Evolutionary conservation across 2,888 invertebrate species (phyloP).

Genomic region (Morpho deidamia): DNA sequence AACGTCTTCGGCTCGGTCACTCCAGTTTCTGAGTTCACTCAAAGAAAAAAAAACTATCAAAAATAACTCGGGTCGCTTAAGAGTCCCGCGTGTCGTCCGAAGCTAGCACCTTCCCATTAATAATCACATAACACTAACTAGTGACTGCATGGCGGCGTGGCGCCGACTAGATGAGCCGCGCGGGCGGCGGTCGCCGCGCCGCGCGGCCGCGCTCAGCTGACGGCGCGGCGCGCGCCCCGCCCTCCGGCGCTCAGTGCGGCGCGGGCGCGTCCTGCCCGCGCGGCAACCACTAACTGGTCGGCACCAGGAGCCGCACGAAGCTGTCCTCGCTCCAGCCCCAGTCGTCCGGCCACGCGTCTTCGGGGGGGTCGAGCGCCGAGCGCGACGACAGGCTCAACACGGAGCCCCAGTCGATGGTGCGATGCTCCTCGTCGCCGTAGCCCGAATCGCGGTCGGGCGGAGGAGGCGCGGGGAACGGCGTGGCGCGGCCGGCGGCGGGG

Average conservation of each 20-base stretch:
- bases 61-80: slow-evolving; percentile 76
- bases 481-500: slow-evolving; percentile 80
- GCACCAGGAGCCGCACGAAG: slow-evolving; percentile 85
- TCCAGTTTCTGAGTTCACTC: slow-evolving; percentile 72
- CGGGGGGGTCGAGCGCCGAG: slow-evolving; percentile 90
- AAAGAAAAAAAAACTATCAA: slow-evolving; percentile 77
- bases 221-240: slow-evolving; percentile 53
- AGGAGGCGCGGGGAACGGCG: slow-evolving; percentile 81
- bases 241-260: slow-evolving; percentile 71
- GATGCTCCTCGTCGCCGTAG: slow-evolving; percentile 86
- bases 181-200: slow-evolving; percentile 38
- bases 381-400: slow-evolving; percentile 92
- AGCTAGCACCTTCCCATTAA: slow-evolving; percentile 78
- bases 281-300: slow-evolving; percentile 80
- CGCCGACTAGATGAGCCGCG: slow-evolving; percentile 50
- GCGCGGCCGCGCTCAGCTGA: slow-evolving; percentile 41
- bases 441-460: slow-evolving; percentile 84
- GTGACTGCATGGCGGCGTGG: slow-evolving; percentile 62
- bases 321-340: slow-evolving; percentile 82
- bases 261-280: slow-evolving; percentile 72
- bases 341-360: slow-evolving; percentile 85
- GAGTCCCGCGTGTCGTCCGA: slow-evolving; percentile 76
- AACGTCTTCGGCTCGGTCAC: slow-evolving; percentile 72
- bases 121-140: slow-evolving; percentile 76
- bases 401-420: slow-evolving; percentile 94